These are phyloP conservation scores for Vireo griseus DNA, from an alignment of 2,797 vertebrate species.

Conservation along the genomic window DNA sequence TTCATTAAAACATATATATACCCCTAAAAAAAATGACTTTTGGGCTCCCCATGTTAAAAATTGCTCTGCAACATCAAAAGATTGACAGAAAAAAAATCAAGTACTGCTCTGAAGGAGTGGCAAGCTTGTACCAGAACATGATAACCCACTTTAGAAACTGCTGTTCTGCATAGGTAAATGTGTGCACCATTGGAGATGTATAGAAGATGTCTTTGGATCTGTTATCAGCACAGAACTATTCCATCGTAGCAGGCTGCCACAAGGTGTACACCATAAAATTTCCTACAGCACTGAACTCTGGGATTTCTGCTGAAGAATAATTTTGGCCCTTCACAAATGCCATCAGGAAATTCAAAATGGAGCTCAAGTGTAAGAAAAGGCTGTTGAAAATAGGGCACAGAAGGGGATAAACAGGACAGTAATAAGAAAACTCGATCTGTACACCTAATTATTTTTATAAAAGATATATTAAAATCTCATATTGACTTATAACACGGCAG, in stretches of 20 bases:
- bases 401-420: neutral
- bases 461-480: neutral
- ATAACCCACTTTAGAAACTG: neutral
- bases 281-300: neutral
- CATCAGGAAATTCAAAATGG: neutral
- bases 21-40: neutral
- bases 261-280: fast-evolving
- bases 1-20: neutral
- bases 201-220: neutral
- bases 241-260: neutral
- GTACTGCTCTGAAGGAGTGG: neutral
- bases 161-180: neutral
- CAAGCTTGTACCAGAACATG: neutral
- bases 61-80: neutral
- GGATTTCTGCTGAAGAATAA: neutral
- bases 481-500: neutral
- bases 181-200: neutral
- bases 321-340: neutral
- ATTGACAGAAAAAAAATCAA: neutral
- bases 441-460: neutral
- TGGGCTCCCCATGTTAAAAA: neutral
- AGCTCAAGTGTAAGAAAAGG: neutral
- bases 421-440: neutral
- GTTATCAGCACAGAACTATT: neutral
- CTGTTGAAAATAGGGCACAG: neutral